These are phyloP conservation scores for Carassius carassius DNA, from an alignment of 2,113 vertebrate species.

Conservation along the genomic window DNA sequence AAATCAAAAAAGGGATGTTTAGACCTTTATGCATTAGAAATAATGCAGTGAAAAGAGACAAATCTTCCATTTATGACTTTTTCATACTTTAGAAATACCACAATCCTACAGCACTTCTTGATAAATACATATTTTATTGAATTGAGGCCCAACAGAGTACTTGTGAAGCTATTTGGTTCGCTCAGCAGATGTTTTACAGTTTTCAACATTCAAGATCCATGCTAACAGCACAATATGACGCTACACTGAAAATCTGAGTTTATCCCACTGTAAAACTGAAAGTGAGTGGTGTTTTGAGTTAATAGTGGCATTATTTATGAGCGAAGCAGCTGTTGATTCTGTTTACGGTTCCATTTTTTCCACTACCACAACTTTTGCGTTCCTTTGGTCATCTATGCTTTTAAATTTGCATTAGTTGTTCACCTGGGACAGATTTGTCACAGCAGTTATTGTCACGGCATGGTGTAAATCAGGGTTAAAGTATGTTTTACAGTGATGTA, in stretches of 20 bases:
- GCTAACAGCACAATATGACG: background rate
- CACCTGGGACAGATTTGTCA: constrained; percentile 33
- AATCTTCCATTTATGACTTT: too few relatives aligned
- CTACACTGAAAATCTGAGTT: background rate
- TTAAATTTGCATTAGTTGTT: constrained; percentile 32
- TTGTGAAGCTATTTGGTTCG: background rate
- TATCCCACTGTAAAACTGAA: constrained; percentile 16
- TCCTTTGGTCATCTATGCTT: constrained; percentile 31
- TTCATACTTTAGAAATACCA: too few relatives aligned
- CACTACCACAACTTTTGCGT: background rate
- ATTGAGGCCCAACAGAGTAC: background rate
- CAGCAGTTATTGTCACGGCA: constrained; percentile 4
- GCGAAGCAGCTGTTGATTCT: background rate
- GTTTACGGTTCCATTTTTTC: background rate
- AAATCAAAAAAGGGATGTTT: too few relatives aligned
- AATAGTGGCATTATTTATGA: constrained; percentile 16
- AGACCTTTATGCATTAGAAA: too few relatives aligned
- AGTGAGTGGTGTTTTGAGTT: constrained; percentile 17
- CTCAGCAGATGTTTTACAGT: too few relatives aligned
- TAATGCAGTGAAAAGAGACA: too few relatives aligned
- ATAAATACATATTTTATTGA: background rate
- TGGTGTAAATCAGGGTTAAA: background rate
- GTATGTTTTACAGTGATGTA: constrained; percentile 9
- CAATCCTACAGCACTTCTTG: background rate
- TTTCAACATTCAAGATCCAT: too few relatives aligned